A percentile compares a stretch with the other conserved stretches of the same genome.
These are phyloP conservation scores for Toxotes jaculatrix DNA, from an alignment of 2,113 vertebrate species.

Conservation along the genomic window DNA sequence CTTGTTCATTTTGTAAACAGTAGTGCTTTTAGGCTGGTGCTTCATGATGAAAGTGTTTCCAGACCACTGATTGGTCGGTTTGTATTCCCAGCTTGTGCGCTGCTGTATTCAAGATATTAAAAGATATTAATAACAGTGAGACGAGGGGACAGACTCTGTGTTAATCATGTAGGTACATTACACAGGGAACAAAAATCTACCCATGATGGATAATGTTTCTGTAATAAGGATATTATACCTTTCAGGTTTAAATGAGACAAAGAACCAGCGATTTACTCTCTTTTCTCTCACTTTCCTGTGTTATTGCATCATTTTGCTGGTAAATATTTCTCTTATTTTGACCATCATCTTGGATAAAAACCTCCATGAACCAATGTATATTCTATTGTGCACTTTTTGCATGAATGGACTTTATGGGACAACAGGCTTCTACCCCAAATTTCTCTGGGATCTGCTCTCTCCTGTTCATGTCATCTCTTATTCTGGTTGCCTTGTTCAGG, in stretches of 20 bases:
- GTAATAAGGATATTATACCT: slow-evolving; percentile 36
- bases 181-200: background rate
- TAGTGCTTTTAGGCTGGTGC: too few relatives aligned
- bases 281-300: slow-evolving; percentile 50
- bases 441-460: slow-evolving; percentile 58
- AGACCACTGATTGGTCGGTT: too few relatives aligned
- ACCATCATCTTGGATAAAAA: slow-evolving; percentile 55
- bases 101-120: too few relatives aligned
- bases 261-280: background rate
- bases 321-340: slow-evolving; percentile 50
- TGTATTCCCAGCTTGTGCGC: too few relatives aligned
- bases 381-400: slow-evolving; percentile 60
- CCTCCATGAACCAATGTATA: slow-evolving; percentile 71
- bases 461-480: slow-evolving; percentile 57
- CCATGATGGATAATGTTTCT: slow-evolving; percentile 42
- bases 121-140: background rate
- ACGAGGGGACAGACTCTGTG: background rate
- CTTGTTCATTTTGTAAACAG: too few relatives aligned
- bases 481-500: slow-evolving; percentile 58
- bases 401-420: slow-evolving; percentile 65
- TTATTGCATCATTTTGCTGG: slow-evolving; percentile 44
- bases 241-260: slow-evolving; percentile 50
- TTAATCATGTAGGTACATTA: too few relatives aligned
- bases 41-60: too few relatives aligned
- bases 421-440: slow-evolving; percentile 63